Evolutionary conservation across 2,113 vertebrate genomes (phyloP).

Genomic region (Gila orcuttii): DNA sequence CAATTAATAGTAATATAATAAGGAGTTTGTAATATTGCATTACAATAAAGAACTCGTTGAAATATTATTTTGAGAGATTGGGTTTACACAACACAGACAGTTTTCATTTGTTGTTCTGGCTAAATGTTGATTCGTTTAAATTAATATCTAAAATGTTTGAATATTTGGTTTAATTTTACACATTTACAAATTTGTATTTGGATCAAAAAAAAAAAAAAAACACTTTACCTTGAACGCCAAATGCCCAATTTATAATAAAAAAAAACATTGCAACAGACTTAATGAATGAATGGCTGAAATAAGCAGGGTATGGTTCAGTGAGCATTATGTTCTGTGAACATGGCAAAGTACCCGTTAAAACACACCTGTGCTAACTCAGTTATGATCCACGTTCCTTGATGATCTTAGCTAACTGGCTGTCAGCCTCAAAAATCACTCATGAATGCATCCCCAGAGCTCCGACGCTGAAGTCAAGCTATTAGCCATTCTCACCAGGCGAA

Average conservation of each 20-base stretch:
- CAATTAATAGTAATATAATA: background rate
- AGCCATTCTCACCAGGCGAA: constrained; percentile 10
- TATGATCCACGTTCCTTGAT: constrained; percentile 19
- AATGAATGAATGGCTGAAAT: constrained; percentile 7
- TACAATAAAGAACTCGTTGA: background rate
- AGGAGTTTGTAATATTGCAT: background rate
- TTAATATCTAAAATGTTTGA: constrained; percentile 1
- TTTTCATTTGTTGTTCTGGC: background rate
- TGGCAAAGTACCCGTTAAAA: constrained; percentile 44
- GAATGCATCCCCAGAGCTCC: constrained; percentile 7
- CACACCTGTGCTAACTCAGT: constrained; percentile 46
- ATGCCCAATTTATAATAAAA: background rate
- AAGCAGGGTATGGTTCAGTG: constrained; percentile 5
- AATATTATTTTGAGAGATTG: background rate
- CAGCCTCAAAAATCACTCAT: background rate
- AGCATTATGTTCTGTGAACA: constrained; percentile 24
- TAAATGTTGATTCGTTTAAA: background rate
- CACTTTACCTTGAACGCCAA: background rate
- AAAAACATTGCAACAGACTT: background rate
- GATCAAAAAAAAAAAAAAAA: background rate
- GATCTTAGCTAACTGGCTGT: constrained; percentile 31
- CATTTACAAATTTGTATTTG: background rate
- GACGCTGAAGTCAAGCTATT: constrained; percentile 29
- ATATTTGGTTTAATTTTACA: background rate
- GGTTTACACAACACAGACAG: background rate